Base-by-base conservation (phyloP, 2,888 invertebrate species). In the Drosophila robusta region DNA sequence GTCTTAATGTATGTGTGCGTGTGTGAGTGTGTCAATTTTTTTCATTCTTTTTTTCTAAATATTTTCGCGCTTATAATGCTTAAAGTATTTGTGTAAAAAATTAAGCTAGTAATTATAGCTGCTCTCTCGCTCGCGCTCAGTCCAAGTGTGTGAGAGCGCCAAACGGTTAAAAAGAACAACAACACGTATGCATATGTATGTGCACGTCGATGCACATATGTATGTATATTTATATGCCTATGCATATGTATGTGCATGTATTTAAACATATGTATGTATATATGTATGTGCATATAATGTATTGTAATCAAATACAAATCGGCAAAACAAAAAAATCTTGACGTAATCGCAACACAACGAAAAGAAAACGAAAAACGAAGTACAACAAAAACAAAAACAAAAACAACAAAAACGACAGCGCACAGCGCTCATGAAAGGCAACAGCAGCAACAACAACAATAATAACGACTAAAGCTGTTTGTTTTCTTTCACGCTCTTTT, bases 301-400 rank as follows among this genome's bases (percentile, higher is more conserved):
- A 72, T 67, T 76, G 76, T 83, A 87, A 87, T 80, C 73, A 74
- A 72, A 74, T 81, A 77, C 70, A 72, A 85, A 88, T 80, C 75
- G 70, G 55, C 65, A 70, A 72, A 73, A 84, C 66, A 79, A 84
- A 82, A 78, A 75, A 75, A 75, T 88, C 73, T 80, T 88, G 74
- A 79, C 84, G 84, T 84, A 84, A 84, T 88, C 89, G 68, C 77
- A 74, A 68, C 52, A 65, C 75, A 80, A 75, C 65, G 73, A 47
- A 69, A 85, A 70, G 54, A 63, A 79, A 79, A 58, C 68, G 62
- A 64, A 61, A 64, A 56, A 58, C 38, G 29, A 60, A 60, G 36
- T 22, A 45, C 56, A 61, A 60, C 24, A 61, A 57, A 38, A 51
- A 51, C 34, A 34, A 16, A 32, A 39, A 46, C 18, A 18, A 18